Evolutionary conservation across 2,113 vertebrate species (phyloP), one percentile per base, ranked within the genome.

Genomic region (Barnardius zonarius): DNA sequence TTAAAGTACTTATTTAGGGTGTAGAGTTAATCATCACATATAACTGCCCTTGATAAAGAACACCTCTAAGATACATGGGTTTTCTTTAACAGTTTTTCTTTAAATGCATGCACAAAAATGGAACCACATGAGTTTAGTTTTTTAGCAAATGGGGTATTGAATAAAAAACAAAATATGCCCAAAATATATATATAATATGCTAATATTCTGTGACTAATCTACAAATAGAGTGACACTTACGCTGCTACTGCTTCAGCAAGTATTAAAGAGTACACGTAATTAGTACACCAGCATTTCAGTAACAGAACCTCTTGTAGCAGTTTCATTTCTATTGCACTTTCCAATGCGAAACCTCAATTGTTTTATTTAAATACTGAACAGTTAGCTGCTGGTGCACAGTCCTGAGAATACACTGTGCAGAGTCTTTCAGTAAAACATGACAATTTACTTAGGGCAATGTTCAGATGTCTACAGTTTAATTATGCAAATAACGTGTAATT

Each of bases 401-500:
- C 78, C 62, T 64, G 44, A 95, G 72, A 96, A 91, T 72, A 85
- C n/a, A 70, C 59, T 55, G 9, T 31, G 31, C 73, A 80, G 81
- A 91, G 78, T 63, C 81, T 92, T 94, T 37, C 39, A 63, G 92
- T 88, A 89, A 97, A 97, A 96, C 39, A 62, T 17, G 20, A 74
- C 48, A 57, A 78, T 87, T 78, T 83, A 63, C 61, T 57, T 39
- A 51, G 33, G 12, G 8, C 17, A 14, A 63, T 13, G 14, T 48
- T 74, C 55, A 95, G 93, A 96, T 97, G 95, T 94, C 70, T 62
- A 48, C 72, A 89, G 93, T 95, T 96, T 95, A 97, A 96, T 96
- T 93, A 97, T 94, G 88, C 75, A 98, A 97, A 83, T 97, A 93
- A 97, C 78, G 85, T 13, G 89, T 92, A 90, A 96, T 97, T 96